Evolutionary conservation across 2,113 vertebrate species (phyloP), one percentile per base, ranked within the genome.

Genomic region (Cebus imitator): DNA sequence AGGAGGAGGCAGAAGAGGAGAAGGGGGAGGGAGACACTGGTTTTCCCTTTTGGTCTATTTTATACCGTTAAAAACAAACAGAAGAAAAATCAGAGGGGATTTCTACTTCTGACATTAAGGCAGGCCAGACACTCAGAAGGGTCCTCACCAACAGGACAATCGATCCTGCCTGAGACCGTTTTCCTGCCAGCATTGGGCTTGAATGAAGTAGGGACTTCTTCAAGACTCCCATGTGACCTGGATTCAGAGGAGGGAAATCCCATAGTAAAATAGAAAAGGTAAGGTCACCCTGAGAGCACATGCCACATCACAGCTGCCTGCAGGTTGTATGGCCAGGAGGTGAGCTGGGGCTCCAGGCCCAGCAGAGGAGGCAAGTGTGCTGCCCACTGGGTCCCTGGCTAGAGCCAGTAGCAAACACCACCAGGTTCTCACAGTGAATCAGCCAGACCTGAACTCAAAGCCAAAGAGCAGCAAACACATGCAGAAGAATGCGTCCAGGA

Each of bases 81-180:
- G 48, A 23, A 88, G 13, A 25, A 61, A 84, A 81, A 52, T 20
- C 43, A 21, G 16, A 57, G 6, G 8, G 45, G 16, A 50, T 3
- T 17, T 27, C 91, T 50, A 21, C 35, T 50, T 79, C 6, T 12
- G 40, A 72, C 37, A 10, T 55, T 4, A 66, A 1, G 48, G 45
- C 78, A 50, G 23, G 11, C 5, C 7, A 16, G 92, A 20, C 17
- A 5, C 48, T 40, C 11, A 10, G 32, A 45, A 85, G 64, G 55
- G 11, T 0, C 52, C 12, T 78, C 43, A 18, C 37, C 32, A 5
- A 30, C n/a, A 50, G 9, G 25, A 50, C 20, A 3, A 0, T 6
- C 27, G 12, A 21, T 17, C 43, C 37, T 43, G 9, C 35, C 4
- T 17, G 35, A 12, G 13, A 43, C 8, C n/a, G 6, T 82, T 70